Evolutionary conservation across 2,113 vertebrate species (phyloP).

Genomic region (Benitochromis conjunctus): DNA sequence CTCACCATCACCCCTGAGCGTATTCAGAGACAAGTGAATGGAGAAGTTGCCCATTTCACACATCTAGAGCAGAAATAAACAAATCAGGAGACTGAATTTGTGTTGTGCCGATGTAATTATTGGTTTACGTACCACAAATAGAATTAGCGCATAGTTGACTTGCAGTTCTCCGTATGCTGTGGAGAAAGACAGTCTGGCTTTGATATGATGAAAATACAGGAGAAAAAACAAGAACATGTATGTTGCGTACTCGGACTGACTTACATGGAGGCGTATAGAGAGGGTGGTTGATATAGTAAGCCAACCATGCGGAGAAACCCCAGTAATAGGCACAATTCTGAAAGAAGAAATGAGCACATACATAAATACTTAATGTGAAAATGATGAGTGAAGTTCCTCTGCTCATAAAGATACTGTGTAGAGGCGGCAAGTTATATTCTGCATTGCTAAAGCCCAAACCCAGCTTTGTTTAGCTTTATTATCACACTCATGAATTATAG

Average conservation of each 20-base stretch:
- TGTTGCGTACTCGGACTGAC: constrained; percentile 17
- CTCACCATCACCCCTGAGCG: constrained; percentile 78
- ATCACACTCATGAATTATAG: not conserved
- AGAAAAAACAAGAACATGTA: not conserved
- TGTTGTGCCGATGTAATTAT: not conserved
- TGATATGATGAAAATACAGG: not conserved
- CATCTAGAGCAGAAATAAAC: constrained; percentile 64
- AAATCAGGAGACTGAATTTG: not conserved
- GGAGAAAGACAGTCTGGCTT: constrained; percentile 18
- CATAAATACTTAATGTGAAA: not conserved
- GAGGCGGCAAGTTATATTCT: not conserved
- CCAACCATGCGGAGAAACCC: constrained; percentile 87
- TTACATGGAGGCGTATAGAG: constrained; percentile 89
- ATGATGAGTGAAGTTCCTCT: not conserved
- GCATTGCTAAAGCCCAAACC: not conserved
- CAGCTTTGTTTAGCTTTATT: not conserved
- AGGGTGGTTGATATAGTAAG: constrained; percentile 89
- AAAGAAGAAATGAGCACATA: constrained; percentile 24
- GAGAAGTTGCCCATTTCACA: constrained; percentile 89
- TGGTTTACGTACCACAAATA: constrained; percentile 80
- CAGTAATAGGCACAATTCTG: constrained; percentile 89
- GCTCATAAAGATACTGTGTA: not conserved
- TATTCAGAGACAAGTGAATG: constrained; percentile 80
- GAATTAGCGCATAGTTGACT: constrained; percentile 76
- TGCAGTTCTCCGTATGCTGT: constrained; percentile 83